phyloP scores from a whole-genome alignment of 1,140 invertebrate genomes.

The Euura lappo region DNA sequence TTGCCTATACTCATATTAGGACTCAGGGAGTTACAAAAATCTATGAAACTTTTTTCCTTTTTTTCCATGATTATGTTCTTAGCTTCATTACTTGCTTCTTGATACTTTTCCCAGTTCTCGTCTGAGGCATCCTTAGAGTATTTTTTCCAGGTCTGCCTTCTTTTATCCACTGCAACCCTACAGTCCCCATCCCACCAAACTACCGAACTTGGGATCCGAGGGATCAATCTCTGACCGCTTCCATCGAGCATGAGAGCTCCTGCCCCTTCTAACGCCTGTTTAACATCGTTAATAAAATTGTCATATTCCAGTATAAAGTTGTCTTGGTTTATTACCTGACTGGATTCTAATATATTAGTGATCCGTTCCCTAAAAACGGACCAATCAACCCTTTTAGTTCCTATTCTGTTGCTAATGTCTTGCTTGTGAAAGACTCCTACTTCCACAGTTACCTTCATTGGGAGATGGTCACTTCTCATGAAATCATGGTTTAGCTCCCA shows the following conservation, averaged over 20 bases:
- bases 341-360: background rate
- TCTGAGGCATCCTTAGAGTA: background rate
- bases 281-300: background rate
- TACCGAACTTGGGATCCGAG: background rate
- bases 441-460: background rate
- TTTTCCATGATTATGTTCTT: background rate
- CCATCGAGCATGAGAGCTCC: background rate
- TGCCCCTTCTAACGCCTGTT: background rate
- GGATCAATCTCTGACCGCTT: too few species aligned
- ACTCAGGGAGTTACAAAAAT: background rate
- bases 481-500: too few species aligned
- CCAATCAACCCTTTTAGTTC: background rate
- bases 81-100: background rate
- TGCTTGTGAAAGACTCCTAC: background rate
- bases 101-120: slow-evolving; percentile 8
- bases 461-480: too few species aligned
- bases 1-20: background rate
- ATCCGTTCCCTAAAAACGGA: background rate
- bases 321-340: background rate
- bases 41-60: background rate
- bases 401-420: background rate
- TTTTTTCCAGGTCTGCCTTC: slow-evolving; percentile 5
- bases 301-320: background rate
- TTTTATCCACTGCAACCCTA: background rate
- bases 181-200: too few species aligned